These are phyloP conservation scores for Lysandra coridon DNA, from an alignment of 2,888 invertebrate genomes.

Conservation along the genomic window DNA sequence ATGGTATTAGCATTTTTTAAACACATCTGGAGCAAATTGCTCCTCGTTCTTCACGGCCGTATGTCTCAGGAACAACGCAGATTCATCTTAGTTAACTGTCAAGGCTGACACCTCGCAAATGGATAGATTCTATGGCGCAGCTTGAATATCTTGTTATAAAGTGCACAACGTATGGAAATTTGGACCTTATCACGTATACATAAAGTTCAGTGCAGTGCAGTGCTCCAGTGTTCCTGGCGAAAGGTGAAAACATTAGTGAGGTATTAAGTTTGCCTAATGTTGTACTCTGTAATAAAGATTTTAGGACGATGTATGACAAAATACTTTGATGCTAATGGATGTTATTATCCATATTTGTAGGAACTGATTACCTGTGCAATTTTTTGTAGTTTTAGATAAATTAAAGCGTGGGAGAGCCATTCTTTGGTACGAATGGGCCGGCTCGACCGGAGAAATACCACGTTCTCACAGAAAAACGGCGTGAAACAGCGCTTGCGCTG, in stretches of 20 bases:
- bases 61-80: conserved; percentile 35
- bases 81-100: conserved; percentile 43
- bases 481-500: too few relatives aligned
- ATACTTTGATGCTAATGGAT: not conserved
- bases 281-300: not conserved
- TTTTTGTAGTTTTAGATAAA: too few relatives aligned
- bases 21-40: not conserved
- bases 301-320: not conserved
- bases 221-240: not conserved
- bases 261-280: not conserved
- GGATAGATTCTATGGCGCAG: conserved; percentile 37
- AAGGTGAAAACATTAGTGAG: conserved; percentile 20
- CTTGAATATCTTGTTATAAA: conserved; percentile 38
- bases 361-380: too few relatives aligned
- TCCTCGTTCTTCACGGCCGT: conserved; percentile 31
- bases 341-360: not conserved
- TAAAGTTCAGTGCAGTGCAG: not conserved
- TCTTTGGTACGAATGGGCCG: too few relatives aligned
- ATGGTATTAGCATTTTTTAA: not conserved
- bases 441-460: too few relatives aligned
- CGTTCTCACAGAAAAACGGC: too few relatives aligned
- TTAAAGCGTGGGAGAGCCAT: too few relatives aligned
- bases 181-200: conserved; percentile 16
- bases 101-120: conserved; percentile 42
- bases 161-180: conserved; percentile 28